A percentile compares a stretch with the other conserved stretches of the same genome.
phyloP scores from a whole-genome alignment of 2,888 invertebrate genomes.

The Thymelicus acteon region DNA sequence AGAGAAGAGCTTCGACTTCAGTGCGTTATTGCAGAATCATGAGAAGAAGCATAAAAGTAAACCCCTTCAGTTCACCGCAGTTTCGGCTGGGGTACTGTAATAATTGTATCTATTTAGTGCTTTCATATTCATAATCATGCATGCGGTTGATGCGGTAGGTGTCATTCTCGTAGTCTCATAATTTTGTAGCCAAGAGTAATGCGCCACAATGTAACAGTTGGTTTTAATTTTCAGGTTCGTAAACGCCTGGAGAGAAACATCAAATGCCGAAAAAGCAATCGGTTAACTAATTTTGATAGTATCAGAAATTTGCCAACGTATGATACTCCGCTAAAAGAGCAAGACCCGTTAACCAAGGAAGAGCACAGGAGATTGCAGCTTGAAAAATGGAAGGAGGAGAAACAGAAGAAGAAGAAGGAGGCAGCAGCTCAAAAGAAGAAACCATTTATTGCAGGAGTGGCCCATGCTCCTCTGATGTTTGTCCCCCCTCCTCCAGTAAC shows the following conservation, averaged over 20 bases:
- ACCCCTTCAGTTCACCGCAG: slow-evolving; percentile 66
- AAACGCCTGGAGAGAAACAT: slow-evolving; percentile 61
- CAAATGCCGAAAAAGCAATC: slow-evolving; percentile 60
- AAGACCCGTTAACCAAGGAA: slow-evolving; percentile 49
- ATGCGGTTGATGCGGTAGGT: slow-evolving; percentile 38
- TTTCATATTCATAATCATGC: slow-evolving; percentile 46
- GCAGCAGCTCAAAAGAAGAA: slow-evolving; percentile 65
- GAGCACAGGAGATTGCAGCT: slow-evolving; percentile 66
- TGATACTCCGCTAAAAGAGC: slow-evolving; percentile 48
- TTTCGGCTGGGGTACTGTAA: slow-evolving; percentile 66
- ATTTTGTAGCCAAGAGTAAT: background rate
- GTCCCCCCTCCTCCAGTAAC: slow-evolving; percentile 62
- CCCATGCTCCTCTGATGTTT: slow-evolving; percentile 59
- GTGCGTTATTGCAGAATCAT: slow-evolving; percentile 61
- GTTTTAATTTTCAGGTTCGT: slow-evolving; percentile 56
- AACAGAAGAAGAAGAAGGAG: slow-evolving; percentile 67
- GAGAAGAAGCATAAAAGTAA: slow-evolving; percentile 69
- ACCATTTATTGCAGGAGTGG: slow-evolving; percentile 68
- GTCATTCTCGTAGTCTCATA: background rate
- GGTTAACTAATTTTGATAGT: slow-evolving; percentile 64
- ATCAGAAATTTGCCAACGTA: slow-evolving; percentile 58
- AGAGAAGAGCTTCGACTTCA: slow-evolving; percentile 70
- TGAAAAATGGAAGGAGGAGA: slow-evolving; percentile 75
- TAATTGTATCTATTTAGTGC: slow-evolving; percentile 9
- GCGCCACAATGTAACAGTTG: background rate